Percentiles rank a stretch among this genome's conserved stretches.
Conservation (phyloP, 92 coral and sea anemone genomes). For the Palythoa heliodiscus region DNA sequence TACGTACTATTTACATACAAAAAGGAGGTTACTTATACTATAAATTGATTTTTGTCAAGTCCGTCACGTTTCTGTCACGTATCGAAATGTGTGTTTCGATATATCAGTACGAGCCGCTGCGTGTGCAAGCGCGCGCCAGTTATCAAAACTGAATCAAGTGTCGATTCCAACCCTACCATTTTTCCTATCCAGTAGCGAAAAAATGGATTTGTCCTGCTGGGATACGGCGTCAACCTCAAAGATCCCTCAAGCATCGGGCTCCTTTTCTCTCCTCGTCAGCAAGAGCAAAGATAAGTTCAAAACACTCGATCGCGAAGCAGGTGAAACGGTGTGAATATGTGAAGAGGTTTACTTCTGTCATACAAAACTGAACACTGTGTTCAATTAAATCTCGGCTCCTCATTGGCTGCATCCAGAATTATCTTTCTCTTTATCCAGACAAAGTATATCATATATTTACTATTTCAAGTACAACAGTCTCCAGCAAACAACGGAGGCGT, state of each 20-base stretch:
- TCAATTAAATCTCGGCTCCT: slow-evolving; percentile 34
- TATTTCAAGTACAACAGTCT: not conserved
- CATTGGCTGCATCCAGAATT: slow-evolving; percentile 28
- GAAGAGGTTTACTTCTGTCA: slow-evolving; percentile 21
- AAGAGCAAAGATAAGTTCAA: slow-evolving; percentile 17
- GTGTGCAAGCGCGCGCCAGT: not conserved
- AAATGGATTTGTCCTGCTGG: slow-evolving; percentile 31
- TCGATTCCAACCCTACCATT: slow-evolving; percentile 38
- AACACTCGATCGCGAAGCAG: slow-evolving; percentile 27
- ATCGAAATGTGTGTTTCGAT: not conserved
- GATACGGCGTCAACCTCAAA: slow-evolving; percentile 21
- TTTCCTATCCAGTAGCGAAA: slow-evolving; percentile 48
- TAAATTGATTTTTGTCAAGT: not conserved
- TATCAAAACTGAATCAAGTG: slow-evolving; percentile 25
- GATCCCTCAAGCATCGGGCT: slow-evolving; percentile 28
- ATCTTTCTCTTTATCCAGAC: slow-evolving; percentile 37
- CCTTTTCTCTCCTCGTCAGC: not conserved
- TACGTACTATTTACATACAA: slow-evolving; percentile 8
- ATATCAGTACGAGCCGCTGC: not conserved
- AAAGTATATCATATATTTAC: slow-evolving; percentile 17
- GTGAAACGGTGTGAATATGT: slow-evolving; percentile 32
- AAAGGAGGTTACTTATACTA: not conserved
- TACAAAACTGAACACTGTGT: slow-evolving; percentile 25
- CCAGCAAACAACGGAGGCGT: not conserved
- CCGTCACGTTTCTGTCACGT: slow-evolving; percentile 43